A percentile compares a stretch with the other conserved stretches of the same genome.
Evolutionary conservation across 2,888 invertebrate species (phyloP).

Genomic region (Acanthosepion lycidas): DNA sequence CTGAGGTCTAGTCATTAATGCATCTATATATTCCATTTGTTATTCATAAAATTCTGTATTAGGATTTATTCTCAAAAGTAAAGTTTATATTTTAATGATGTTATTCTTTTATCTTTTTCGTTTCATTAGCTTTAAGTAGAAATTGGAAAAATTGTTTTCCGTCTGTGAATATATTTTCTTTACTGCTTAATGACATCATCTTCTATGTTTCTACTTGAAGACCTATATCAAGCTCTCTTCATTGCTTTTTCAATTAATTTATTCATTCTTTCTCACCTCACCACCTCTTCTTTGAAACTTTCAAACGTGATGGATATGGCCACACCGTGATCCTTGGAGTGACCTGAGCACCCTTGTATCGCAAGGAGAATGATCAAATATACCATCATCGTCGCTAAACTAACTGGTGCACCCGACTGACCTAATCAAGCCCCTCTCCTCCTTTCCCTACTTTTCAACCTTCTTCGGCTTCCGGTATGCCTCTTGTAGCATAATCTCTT

Average conservation of each 20-base stretch:
- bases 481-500: neutral
- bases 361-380: neutral
- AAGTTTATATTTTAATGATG: no score
- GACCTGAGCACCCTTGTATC: neutral
- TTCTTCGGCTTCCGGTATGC: neutral
- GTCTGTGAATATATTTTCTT: no score
- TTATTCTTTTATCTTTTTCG: no score
- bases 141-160: no score
- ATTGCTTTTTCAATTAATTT: neutral
- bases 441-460: neutral
- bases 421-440: neutral
- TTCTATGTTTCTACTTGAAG: no score
- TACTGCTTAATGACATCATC: no score
- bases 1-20: no score
- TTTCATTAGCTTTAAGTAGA: no score
- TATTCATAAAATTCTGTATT: no score
- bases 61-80: no score
- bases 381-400: neutral
- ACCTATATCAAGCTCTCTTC: neutral
- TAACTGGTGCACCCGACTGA: neutral
- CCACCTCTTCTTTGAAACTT: neutral
- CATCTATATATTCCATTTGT: no score
- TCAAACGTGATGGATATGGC: neutral
- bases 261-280: neutral
- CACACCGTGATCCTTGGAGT: neutral